Conservation (phyloP, 2,888 invertebrate genomes). For the Conus canariensis region DNA sequence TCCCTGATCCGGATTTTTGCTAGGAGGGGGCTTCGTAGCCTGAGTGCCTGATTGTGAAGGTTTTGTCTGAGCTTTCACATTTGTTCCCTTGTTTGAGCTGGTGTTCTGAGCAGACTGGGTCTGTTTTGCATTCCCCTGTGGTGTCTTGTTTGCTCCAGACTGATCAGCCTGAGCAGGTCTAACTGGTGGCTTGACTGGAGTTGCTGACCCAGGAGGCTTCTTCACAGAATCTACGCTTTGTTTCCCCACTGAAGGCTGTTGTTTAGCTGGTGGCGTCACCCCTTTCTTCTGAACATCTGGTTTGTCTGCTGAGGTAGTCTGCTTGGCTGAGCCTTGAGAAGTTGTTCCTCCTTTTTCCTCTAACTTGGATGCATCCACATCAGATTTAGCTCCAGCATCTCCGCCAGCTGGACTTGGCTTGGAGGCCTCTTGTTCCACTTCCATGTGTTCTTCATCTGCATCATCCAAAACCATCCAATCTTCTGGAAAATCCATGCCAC, state of each 20-base stretch:
- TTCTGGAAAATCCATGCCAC: slow-evolving; percentile 42
- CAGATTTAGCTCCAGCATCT: neutral
- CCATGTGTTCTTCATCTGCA: slow-evolving; percentile 35
- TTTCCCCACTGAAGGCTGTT: neutral
- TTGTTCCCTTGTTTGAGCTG: neutral
- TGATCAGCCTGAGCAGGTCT: neutral
- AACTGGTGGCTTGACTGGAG: neutral
- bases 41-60: neutral
- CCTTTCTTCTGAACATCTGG: neutral
- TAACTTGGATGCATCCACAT: neutral
- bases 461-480: slow-evolving; percentile 48
- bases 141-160: neutral
- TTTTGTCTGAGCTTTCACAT: neutral
- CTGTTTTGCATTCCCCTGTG: neutral
- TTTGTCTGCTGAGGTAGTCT: neutral
- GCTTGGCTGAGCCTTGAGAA: neutral
- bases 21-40: neutral
- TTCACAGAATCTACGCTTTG: neutral
- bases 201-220: neutral
- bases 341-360: neutral
- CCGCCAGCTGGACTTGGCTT: neutral
- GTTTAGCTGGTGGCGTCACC: neutral
- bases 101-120: neutral
- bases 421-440: neutral
- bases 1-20: neutral